Conservation (phyloP, 1,140 invertebrate species). For the Heliothis subflexa region DNA sequence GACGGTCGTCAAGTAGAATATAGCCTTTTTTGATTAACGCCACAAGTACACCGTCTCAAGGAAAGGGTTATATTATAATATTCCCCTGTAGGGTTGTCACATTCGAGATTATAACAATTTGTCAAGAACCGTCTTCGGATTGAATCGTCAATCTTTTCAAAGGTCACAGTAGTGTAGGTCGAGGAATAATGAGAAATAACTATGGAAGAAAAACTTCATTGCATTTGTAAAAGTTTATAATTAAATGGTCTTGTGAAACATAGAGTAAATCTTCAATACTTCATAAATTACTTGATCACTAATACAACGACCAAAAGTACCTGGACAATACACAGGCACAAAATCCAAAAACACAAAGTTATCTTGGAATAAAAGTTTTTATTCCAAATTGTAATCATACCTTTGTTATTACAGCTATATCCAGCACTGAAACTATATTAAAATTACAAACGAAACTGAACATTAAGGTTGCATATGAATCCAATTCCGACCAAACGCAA, state of each 20-base stretch:
- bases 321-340: no score
- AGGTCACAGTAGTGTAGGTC: background rate
- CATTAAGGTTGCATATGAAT: slow-evolving; percentile 7
- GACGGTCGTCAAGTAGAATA: slow-evolving; percentile 38
- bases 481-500: slow-evolving; percentile 8
- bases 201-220: background rate
- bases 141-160: slow-evolving; percentile 24
- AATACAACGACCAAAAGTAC: no score
- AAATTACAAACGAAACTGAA: background rate
- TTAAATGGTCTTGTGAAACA: no score
- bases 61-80: slow-evolving; percentile 46
- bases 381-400: no score
- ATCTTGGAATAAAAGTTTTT: no score
- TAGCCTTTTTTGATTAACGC: slow-evolving; percentile 58
- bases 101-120: slow-evolving; percentile 32
- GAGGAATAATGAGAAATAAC: background rate
- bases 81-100: slow-evolving; percentile 25
- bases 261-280: no score
- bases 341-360: no score
- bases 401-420: no score
- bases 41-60: slow-evolving; percentile 40
- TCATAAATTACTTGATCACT: no score
- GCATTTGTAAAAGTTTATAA: background rate
- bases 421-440: background rate
- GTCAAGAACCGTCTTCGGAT: slow-evolving; percentile 2